Evolutionary conservation across 2,888 invertebrate genomes (phyloP).

Genomic region (Leptopilina syphax): DNA sequence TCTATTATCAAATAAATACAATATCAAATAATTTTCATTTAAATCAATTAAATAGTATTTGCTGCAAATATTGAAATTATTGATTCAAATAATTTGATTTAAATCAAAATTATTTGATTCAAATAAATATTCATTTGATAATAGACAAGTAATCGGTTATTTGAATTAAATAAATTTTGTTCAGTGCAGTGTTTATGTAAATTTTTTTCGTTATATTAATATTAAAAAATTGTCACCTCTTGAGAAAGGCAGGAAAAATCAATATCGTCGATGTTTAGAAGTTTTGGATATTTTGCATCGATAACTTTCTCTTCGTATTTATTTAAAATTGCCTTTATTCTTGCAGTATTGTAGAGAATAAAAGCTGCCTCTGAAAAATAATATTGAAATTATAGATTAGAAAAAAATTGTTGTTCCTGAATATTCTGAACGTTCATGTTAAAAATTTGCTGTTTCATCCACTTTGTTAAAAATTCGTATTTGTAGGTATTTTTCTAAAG

Average conservation of each 20-base stretch:
- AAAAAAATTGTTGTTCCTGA: constrained; percentile 42
- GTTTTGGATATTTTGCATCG: constrained; percentile 80
- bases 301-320: constrained; percentile 81
- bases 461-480: too few relatives aligned
- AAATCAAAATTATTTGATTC: too few relatives aligned
- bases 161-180: too few relatives aligned
- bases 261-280: constrained; percentile 79
- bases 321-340: constrained; percentile 83
- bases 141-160: too few relatives aligned
- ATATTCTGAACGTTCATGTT: constrained; percentile 37
- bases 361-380: constrained; percentile 83
- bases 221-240: constrained; percentile 78
- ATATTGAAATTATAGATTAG: constrained; percentile 22
- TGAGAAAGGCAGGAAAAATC: constrained; percentile 82
- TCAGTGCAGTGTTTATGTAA: not conserved
- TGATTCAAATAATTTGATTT: too few relatives aligned
- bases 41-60: too few relatives aligned
- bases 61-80: too few relatives aligned
- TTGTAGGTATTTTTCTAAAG: too few relatives aligned
- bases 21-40: too few relatives aligned
- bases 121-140: too few relatives aligned
- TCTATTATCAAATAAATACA: too few relatives aligned
- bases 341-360: constrained; percentile 87
- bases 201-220: not conserved
- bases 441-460: not conserved